phyloP scores from a whole-genome alignment of 2,888 invertebrate species.

The Polydrusus tereticollis region DNA sequence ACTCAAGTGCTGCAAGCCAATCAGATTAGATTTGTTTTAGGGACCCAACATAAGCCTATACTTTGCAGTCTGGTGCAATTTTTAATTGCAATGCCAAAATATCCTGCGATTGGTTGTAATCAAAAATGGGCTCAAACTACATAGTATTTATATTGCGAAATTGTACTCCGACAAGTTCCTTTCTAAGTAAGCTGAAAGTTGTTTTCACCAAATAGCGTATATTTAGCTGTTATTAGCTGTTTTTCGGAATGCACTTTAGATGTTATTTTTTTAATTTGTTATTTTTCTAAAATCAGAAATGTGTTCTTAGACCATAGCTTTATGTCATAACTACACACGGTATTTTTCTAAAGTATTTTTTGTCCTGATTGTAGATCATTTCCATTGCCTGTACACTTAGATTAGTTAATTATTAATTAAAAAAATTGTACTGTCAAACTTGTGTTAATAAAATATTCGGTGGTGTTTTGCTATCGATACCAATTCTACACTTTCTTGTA shows the following conservation, averaged over 20 bases:
- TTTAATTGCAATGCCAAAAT: too few relatives aligned
- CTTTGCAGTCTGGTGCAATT: too few relatives aligned
- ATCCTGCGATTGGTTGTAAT: too few relatives aligned
- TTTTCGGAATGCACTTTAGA: slow-evolving; percentile 35
- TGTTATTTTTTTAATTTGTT: neutral
- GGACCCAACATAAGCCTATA: too few relatives aligned
- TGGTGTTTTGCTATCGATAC: slow-evolving; percentile 61
- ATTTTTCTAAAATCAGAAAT: slow-evolving; percentile 48
- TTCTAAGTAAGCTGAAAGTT: neutral
- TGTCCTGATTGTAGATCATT: slow-evolving; percentile 53
- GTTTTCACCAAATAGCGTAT: neutral
- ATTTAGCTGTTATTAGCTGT: slow-evolving; percentile 15
- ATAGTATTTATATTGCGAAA: too few relatives aligned
- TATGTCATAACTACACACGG: slow-evolving; percentile 50
- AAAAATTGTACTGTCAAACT: slow-evolving; percentile 58
- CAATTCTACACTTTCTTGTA: slow-evolving; percentile 50
- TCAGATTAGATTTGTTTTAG: too few relatives aligned
- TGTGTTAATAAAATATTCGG: slow-evolving; percentile 60
- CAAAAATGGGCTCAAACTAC: neutral
- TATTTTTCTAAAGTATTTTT: slow-evolving; percentile 59
- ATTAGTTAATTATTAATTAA: slow-evolving; percentile 60
- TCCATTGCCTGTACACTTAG: slow-evolving; percentile 61
- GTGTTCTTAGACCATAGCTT: slow-evolving; percentile 52
- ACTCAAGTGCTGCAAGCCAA: too few relatives aligned
- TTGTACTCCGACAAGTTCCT: too few relatives aligned